Base-by-base conservation (phyloP, 2,113 vertebrate species). In the Chinchilla lanigera region DNA sequence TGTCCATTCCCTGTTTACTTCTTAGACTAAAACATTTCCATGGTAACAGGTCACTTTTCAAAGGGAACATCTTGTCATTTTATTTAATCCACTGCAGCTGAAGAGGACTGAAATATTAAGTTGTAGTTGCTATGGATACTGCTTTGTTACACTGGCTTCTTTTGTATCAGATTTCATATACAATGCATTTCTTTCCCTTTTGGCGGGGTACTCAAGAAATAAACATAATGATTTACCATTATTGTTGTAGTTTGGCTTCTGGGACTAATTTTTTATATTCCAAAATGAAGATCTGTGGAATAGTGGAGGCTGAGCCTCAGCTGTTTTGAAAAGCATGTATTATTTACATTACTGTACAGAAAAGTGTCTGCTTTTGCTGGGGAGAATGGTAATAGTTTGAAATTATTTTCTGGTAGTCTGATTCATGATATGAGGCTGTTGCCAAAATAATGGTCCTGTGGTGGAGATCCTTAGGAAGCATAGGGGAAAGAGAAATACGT, bases 31-130 rank as follows among this genome's bases (percentile, higher is more conserved):
- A 98, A 98, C 52, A 99, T 99, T 99, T 98, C 99, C 99, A 98
- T 99, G 99, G 99, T 98, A 99, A 99, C 99, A 96, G 98, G 99
- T 99, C 98, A 99, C 99, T 99, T 99, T 99, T 99, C 99, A 99
- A 99, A 99, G 99, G 98, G 99, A 99, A 99, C 99, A 99, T 99
- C 99, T 99, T 99, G 99, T 99, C 99, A 99, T 99, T 99, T 99
- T 99, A 99, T 99, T 99, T 99, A 99, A 99, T 99, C 99, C 99
- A 98, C 98, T 99, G 99, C 99, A 99, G 99, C 99, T 99, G 99
- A 99, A 99, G 99, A 99, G 99, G 99, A 98, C 98, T 98, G 99
- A 99, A 99, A 99, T 99, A 99, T 99, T 99, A 99, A 99, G 99
- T 99, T 99, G 99, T 99, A 98, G 99, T 99, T 99, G 98, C 99